Evolutionary conservation across 2,888 invertebrate species (phyloP), one percentile per base, ranked within the genome.

Genomic region (Junonia oenone): DNA sequence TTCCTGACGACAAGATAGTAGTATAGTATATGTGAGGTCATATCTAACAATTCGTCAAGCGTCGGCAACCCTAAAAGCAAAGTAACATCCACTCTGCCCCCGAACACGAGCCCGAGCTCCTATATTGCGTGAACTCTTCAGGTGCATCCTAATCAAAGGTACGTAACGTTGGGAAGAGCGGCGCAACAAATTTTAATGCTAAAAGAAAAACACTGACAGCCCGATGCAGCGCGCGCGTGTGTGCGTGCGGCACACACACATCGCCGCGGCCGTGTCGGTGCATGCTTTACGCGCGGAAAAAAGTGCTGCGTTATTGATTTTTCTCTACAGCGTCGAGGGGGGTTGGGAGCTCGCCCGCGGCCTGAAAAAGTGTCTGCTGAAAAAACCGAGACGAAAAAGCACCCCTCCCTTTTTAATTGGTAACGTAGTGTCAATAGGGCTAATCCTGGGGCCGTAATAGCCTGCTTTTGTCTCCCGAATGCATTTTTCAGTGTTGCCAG

Each of bases 241-340:
- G 83, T 76, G 81, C 73, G 78, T 71, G 66, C 46, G 38, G 61
- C 67, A 65, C 69, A 65, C 82, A 81, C 83, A 79, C 78, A 70
- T 58, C 57, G 63, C 51, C 55, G 54, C 61, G 62, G 31, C 71
- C 75, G 75, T 82, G 87, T 84, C 86, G 86, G 86, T 90, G 89
- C 89, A 90, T 90, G 90, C 85, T 91, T 91, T 91, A 91, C 90
- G 90, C 89, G 88, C 83, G 87, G 89, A 91, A 91, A 91, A 91
- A 90, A 90, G 84, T 88, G 90, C 90, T 90, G 91, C 90, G 90
- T 88, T 90, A 91, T 90, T 90, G 91, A 90, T 91, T 91, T 91
- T 90, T 86, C 90, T 85, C 83, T 85, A 85, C 87, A 81, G 85
- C 81, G 78, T 79, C 71, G 81, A 77, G 76, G 75, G 69, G 62